Percentiles rank a stretch among this genome's conserved stretches.
phyloP scores from a whole-genome alignment of 2,113 vertebrate genomes.

The Silurus meridionalis region DNA sequence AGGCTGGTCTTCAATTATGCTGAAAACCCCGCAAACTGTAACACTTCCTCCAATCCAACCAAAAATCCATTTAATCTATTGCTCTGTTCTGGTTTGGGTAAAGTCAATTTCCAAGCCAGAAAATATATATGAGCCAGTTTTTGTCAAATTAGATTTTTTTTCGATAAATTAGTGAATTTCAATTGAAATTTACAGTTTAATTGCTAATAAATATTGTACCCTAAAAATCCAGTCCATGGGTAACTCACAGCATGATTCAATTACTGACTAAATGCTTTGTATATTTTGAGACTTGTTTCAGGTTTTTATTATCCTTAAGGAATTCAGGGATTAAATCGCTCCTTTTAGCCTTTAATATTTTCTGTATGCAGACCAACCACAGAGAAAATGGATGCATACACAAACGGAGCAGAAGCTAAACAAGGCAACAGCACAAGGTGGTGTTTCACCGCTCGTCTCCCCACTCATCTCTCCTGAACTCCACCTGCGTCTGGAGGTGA shows the following conservation, averaged over 20 bases:
- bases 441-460: constrained; percentile 30
- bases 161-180: too few relatives aligned
- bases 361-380: background rate
- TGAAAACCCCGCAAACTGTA: too few relatives aligned
- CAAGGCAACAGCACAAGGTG: constrained; percentile 38
- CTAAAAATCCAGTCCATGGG: background rate
- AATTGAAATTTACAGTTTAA: background rate
- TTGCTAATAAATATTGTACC: background rate
- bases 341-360: background rate
- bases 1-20: background rate
- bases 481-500: constrained; percentile 42
- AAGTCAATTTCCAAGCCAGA: background rate
- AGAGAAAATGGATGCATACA: constrained; percentile 1
- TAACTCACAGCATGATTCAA: background rate
- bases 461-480: constrained; percentile 51
- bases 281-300: background rate
- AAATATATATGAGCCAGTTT: background rate
- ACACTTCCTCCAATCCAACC: background rate
- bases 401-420: constrained; percentile 26
- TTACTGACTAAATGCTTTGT: background rate
- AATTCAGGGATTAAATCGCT: background rate
- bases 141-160: too few relatives aligned
- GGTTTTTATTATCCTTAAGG: background rate
- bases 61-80: too few relatives aligned
- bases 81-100: background rate